Evolutionary conservation across 1,140 invertebrate genomes (phyloP).

Genomic region (Tetramorium parvispinum): DNA sequence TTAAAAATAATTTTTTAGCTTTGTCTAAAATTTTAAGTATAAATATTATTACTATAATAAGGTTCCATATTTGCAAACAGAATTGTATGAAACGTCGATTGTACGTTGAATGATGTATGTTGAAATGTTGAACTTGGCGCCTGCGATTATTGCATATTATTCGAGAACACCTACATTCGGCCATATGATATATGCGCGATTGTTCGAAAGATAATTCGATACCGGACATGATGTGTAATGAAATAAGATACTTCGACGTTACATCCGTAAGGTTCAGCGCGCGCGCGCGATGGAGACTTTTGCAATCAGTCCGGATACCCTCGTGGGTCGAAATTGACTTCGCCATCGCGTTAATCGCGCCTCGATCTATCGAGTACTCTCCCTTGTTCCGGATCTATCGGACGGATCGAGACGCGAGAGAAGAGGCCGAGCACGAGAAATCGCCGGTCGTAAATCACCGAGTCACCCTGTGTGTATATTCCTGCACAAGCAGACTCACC

Average conservation of each 20-base stretch:
- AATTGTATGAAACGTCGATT: neutral
- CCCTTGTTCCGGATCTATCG: conserved; percentile 64
- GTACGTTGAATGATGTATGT: neutral
- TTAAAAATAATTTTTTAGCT: neutral
- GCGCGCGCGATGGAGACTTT: conserved; percentile 24
- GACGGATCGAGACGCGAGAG: conserved; percentile 63
- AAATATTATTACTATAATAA: neutral
- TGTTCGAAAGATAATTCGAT: conserved; percentile 51
- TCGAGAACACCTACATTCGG: conserved; percentile 39
- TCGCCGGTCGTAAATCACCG: conserved; percentile 70
- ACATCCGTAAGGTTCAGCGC: conserved; percentile 9
- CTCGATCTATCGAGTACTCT: conserved; percentile 53
- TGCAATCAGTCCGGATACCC: conserved; percentile 42
- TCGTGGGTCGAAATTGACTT: conserved; percentile 53
- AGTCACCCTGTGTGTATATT: conserved; percentile 66
- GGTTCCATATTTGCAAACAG: neutral
- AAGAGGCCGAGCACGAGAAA: conserved; percentile 62
- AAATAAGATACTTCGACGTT: conserved; percentile 46
- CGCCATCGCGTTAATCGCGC: conserved; percentile 63
- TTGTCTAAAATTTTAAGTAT: neutral
- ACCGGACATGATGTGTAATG: conserved; percentile 35
- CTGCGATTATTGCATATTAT: conserved; percentile 17
- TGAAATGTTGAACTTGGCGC: neutral
- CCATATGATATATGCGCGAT: conserved; percentile 45
- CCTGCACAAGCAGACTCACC: conserved; percentile 47